These are phyloP conservation scores for Esox lucius DNA, from an alignment of 2,797 vertebrate species.

Conservation along the genomic window DNA sequence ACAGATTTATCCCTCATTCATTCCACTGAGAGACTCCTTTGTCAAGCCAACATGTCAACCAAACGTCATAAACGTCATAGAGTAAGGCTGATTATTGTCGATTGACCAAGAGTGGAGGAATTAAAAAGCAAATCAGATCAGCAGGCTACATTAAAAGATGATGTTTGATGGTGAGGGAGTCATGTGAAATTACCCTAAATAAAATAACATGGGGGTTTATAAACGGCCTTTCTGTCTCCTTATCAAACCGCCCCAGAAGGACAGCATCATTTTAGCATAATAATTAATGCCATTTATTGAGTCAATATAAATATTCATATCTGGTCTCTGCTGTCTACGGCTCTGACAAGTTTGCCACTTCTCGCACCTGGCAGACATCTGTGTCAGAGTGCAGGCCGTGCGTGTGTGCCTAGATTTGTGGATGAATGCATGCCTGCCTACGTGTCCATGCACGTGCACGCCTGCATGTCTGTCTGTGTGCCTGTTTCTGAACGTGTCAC, in stretches of 20 bases:
- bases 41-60: constrained; percentile 38
- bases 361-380: constrained; percentile 60
- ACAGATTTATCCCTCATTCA: constrained; percentile 68
- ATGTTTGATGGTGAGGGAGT: neutral
- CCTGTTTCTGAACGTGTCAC: constrained; percentile 13
- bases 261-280: constrained; percentile 52
- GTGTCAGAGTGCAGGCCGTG: constrained; percentile 34
- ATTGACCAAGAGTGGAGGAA: neutral
- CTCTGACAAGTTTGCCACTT: constrained; percentile 48
- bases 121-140: neutral
- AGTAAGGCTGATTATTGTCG: neutral
- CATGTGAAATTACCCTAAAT: neutral
- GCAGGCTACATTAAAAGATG: neutral
- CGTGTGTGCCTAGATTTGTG: constrained; percentile 1
- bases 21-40: constrained; percentile 63
- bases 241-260: constrained; percentile 38
- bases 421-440: neutral
- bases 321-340: constrained; percentile 38
- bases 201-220: neutral
- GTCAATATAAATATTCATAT: constrained; percentile 68
- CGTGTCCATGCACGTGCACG: neutral
- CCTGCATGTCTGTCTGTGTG: too few relatives aligned
- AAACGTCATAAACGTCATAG: neutral
- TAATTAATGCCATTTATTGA: constrained; percentile 53
- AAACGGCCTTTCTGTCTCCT: constrained; percentile 3